A percentile compares a stretch with the other conserved stretches of the same genome.
These are phyloP conservation scores for Cricetomys ansorgei DNA, from an alignment of 2,113 vertebrate species.

Conservation along the genomic window DNA sequence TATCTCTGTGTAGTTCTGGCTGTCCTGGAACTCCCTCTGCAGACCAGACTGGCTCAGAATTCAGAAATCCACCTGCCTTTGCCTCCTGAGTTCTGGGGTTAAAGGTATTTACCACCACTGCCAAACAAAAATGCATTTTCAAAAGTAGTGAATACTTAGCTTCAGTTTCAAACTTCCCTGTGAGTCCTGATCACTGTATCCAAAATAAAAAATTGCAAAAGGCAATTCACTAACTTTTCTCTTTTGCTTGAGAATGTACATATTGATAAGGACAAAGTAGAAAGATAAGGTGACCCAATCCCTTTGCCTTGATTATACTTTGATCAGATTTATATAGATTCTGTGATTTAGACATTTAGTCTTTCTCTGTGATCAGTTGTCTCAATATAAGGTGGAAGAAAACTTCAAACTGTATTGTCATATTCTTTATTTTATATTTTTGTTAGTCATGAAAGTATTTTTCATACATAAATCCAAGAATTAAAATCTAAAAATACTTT, in stretches of 20 bases:
- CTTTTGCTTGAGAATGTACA: conserved; percentile 4
- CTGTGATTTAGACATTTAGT: neutral
- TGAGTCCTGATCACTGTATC: neutral
- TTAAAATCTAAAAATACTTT: conserved; percentile 22
- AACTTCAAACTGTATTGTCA: neutral
- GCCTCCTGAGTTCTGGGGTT: no score
- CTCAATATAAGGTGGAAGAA: neutral
- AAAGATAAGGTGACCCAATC: neutral
- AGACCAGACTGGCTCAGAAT: neutral
- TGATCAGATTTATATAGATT: neutral
- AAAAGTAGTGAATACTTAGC: neutral
- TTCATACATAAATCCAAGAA: neutral
- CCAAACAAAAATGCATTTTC: neutral
- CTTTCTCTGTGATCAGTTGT: neutral
- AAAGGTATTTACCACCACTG: neutral
- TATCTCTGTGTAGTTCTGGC: neutral
- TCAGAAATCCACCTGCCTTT: neutral
- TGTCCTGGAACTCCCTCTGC: neutral
- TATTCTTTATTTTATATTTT: neutral
- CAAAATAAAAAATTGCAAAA: neutral
- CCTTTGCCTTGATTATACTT: conserved; percentile 12
- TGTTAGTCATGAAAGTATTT: conserved; percentile 18
- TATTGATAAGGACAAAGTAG: neutral
- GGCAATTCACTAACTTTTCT: neutral
- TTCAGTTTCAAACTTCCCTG: neutral